These are phyloP conservation scores for Drosophila arawakana DNA, from an alignment of 1,140 invertebrate genomes.

Conservation along the genomic window DNA sequence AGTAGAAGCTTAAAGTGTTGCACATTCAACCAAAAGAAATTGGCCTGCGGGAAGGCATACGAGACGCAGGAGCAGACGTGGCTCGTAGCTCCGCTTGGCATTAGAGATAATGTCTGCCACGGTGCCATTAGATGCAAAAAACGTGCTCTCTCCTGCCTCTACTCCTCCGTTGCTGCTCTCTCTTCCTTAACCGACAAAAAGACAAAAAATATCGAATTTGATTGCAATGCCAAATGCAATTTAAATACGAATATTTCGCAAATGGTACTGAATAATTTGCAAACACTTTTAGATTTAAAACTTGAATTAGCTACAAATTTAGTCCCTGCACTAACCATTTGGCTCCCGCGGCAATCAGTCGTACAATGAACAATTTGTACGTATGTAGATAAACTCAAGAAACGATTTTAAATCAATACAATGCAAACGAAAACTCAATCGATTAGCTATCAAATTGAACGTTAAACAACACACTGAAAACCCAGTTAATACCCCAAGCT, in stretches of 20 bases:
- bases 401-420: neutral
- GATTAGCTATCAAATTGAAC: constrained; percentile 27
- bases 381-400: neutral
- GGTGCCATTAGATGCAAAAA: constrained; percentile 40
- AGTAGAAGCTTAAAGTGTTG: constrained; percentile 58
- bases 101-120: constrained; percentile 74
- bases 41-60: constrained; percentile 45
- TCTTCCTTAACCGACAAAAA: constrained; percentile 10
- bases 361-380: too few species aligned
- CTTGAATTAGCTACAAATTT: neutral
- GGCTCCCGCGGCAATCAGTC: too few species aligned
- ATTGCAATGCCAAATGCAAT: constrained; percentile 75
- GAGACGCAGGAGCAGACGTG: constrained; percentile 10
- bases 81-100: constrained; percentile 43
- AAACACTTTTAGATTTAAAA: too few species aligned
- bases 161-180: neutral
- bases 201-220: constrained; percentile 62
- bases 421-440: constrained; percentile 6
- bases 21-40: constrained; percentile 73
- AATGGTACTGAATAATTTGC: neutral
- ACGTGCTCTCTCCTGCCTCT: constrained; percentile 12
- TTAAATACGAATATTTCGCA: constrained; percentile 51
- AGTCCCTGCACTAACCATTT: too few species aligned
- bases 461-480: constrained; percentile 8
- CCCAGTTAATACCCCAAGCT: neutral